Conservation (phyloP, 1,140 invertebrate genomes). For the Drosophila ogumai region DNA sequence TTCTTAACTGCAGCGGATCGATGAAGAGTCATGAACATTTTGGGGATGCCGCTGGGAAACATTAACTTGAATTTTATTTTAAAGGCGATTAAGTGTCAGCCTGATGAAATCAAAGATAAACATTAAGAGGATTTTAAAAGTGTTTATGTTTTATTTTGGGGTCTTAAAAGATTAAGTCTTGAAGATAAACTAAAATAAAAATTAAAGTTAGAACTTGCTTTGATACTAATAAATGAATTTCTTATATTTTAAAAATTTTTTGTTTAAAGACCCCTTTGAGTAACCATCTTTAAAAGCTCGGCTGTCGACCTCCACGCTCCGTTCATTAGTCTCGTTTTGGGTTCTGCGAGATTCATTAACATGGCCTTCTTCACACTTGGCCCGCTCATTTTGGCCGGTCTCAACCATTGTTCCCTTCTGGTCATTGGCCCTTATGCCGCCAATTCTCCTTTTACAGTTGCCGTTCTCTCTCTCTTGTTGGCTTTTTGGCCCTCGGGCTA, state of each 20-base stretch:
- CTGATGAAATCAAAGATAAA: neutral
- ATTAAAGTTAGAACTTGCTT: too few species aligned
- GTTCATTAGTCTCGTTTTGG: constrained; percentile 64
- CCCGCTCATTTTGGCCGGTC: constrained; percentile 31
- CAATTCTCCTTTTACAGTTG: constrained; percentile 37
- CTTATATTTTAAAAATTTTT: neutral
- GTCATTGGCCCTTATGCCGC: constrained; percentile 67
- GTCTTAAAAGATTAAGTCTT: neutral
- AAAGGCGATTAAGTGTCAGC: neutral
- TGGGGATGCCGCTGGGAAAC: constrained; percentile 1
- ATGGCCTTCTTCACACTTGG: constrained; percentile 74
- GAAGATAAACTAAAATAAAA: neutral
- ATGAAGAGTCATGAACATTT: constrained; percentile 35
- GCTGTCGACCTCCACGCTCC: constrained; percentile 24
- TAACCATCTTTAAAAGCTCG: constrained; percentile 16
- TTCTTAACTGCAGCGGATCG: constrained; percentile 36
- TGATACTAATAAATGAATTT: neutral
- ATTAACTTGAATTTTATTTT: constrained; percentile 22
- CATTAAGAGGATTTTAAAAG: neutral
- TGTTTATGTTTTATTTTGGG: neutral
- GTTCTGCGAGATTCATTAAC: constrained; percentile 59
- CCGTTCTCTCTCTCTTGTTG: constrained; percentile 14
- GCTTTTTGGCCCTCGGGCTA: constrained; percentile 37
- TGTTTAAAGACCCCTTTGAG: neutral
- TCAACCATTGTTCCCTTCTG: constrained; percentile 63